These are phyloP conservation scores for Pedicia rivosa DNA, from an alignment of 2,888 invertebrate genomes.

Conservation along the genomic window DNA sequence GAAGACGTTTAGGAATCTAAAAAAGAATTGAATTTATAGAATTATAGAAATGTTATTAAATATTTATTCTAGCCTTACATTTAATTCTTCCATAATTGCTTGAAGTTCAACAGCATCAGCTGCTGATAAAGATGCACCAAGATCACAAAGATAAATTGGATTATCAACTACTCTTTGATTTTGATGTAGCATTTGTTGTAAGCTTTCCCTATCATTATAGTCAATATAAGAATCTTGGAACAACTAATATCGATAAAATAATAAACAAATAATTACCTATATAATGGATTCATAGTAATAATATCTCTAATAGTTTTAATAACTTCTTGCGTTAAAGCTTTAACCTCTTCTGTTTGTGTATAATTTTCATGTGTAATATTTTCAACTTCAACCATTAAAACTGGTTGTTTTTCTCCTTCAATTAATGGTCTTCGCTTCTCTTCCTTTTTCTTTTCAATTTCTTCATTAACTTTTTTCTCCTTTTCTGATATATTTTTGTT, in stretches of 20 bases:
- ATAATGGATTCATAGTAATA: slow-evolving; percentile 91
- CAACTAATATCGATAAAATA: not conserved
- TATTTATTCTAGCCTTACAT: slow-evolving; percentile 44
- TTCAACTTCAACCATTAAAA: slow-evolving; percentile 88
- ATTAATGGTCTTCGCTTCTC: slow-evolving; percentile 13
- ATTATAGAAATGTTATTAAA: not conserved
- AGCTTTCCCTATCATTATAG: slow-evolving; percentile 66
- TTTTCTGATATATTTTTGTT: not conserved
- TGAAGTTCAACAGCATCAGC: slow-evolving; percentile 87
- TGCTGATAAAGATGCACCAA: slow-evolving; percentile 88
- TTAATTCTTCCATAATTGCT: slow-evolving; percentile 82
- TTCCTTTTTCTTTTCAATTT: slow-evolving; percentile 14
- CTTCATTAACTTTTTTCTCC: slow-evolving; percentile 6
- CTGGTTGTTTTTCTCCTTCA: slow-evolving; percentile 28
- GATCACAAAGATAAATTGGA: slow-evolving; percentile 91
- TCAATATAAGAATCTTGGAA: not conserved
- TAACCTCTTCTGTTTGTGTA: slow-evolving; percentile 84
- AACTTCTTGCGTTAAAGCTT: slow-evolving; percentile 90
- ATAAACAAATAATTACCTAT: slow-evolving; percentile 35
- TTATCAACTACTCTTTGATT: slow-evolving; percentile 96
- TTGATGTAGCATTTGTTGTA: slow-evolving; percentile 96
- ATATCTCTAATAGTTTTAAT: slow-evolving; percentile 96
- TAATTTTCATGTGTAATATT: slow-evolving; percentile 82
- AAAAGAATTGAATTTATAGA: slow-evolving; percentile 16
- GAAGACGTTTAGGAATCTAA: slow-evolving; percentile 82